Evolutionary conservation across 30 jellyfish, hydroid and myxozoan species (phyloP), one percentile per base, ranked within the genome.

Genomic region (Pelagia noctiluca): DNA sequence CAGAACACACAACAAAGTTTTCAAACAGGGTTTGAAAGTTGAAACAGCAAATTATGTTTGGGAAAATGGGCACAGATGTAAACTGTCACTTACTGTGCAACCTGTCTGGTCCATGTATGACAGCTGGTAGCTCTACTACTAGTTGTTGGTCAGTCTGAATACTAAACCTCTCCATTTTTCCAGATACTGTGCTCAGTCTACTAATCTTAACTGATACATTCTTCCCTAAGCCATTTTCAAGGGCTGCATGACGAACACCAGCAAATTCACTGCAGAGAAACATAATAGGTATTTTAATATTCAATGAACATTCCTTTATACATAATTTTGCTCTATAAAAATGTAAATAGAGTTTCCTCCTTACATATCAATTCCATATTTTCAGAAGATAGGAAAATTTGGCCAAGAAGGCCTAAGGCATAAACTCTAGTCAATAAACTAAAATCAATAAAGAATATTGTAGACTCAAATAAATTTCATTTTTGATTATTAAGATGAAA

Each of bases 221-320:
- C 12, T 42, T 42, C 57, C 57, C 57, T 16, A 16, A 42, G 57
- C 57, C 57, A 42, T 42, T 42, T 42, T 42, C 57, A 52, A 52
- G 7, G 68, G 26, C 26, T 4, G 26, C 68, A 10, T 8, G 68
- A 52, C 68, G 68, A 52, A 52, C 21, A 4, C 68, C 68, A 52
- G 26, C 68, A 52, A 52, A 52, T 8, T 52, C 68, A 52, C 68
- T 52, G 68, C 68, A 52, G 26, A 52, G 12, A 52, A 52, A 52
- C 12, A 52, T 52, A 2, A 3, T 10, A 16, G 16, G 8, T 42
- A 42, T 42, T 5, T 42, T 5, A 42, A 8, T 8, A 5, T 42
- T 42, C 16, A 42, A 5, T 5, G 57, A 5, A 42, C 57, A 42
- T n/a, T n/a, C n/a, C n/a, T n/a, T n/a, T n/a, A n/a, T n/a, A n/a